Evolutionary conservation across 2,888 invertebrate species (phyloP).

Genomic region (Clusia tigrina): DNA sequence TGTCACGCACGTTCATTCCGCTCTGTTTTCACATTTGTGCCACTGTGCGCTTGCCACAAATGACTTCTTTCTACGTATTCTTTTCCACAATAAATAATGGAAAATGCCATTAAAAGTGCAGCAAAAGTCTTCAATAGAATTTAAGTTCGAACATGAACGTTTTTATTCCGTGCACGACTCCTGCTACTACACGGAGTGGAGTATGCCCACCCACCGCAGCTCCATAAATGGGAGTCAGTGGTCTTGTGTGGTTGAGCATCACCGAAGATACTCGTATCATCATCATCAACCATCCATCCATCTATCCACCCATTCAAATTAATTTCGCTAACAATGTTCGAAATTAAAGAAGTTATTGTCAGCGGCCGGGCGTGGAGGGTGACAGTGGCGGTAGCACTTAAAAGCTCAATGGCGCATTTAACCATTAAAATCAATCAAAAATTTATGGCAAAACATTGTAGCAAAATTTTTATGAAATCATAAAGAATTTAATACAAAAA

Average conservation of each 20-base stretch:
- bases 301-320: no score
- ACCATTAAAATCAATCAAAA: conserved; percentile 62
- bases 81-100: conserved; percentile 17
- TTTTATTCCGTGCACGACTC: no score
- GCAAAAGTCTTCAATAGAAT: conserved; percentile 46
- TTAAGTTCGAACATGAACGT: conserved; percentile 38
- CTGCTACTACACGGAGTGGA: no score
- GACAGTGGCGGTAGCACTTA: conserved; percentile 32
- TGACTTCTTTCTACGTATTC: no score
- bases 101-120: conserved; percentile 47
- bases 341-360: conserved; percentile 12
- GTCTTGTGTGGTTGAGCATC: no score
- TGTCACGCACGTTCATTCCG: no score
- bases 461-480: conserved; percentile 50
- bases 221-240: no score
- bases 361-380: not conserved
- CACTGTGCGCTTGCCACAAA: conserved; percentile 34
- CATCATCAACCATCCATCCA: no score
- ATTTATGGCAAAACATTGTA: conserved; percentile 59
- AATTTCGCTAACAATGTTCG: conserved; percentile 54
- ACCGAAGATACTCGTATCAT: no score
- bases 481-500: conserved; percentile 31
- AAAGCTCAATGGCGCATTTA: conserved; percentile 58
- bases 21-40: conserved; percentile 19
- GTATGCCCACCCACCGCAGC: no score